phyloP scores from a whole-genome alignment of 1,140 invertebrate genomes.

The Orchesella cincta region DNA sequence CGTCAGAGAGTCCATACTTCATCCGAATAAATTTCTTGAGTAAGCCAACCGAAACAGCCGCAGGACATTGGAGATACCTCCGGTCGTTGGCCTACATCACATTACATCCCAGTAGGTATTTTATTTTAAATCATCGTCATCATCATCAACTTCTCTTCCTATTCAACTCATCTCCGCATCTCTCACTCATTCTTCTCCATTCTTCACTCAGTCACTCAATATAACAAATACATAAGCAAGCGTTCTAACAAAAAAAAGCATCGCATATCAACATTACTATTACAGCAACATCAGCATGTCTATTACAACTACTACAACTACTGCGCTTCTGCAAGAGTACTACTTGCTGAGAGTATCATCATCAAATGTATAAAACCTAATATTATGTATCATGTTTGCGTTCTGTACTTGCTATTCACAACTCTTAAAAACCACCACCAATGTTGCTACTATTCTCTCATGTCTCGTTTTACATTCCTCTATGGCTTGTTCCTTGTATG shows the following conservation, averaged over 20 bases:
- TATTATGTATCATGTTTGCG: conserved; percentile 17
- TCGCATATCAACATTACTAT: conserved; percentile 17
- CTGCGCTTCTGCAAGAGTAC: too few relatives aligned
- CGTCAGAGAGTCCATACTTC: conserved; percentile 57
- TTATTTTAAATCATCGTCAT: conserved; percentile 47
- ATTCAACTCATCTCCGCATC: neutral
- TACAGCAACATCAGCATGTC: conserved; percentile 2
- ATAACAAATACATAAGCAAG: conserved; percentile 24
- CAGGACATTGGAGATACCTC: conserved; percentile 60
- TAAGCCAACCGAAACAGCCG: conserved; percentile 58
- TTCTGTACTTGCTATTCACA: conserved; percentile 13
- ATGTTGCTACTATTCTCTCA: neutral
- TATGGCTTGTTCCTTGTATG: neutral
- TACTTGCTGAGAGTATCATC: neutral
- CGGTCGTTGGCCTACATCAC: conserved; percentile 52
- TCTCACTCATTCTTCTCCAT: neutral
- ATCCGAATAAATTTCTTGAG: conserved; percentile 61
- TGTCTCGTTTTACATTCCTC: neutral
- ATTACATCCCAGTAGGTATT: conserved; percentile 33
- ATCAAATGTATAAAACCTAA: conserved; percentile 11
- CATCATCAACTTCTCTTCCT: conserved; percentile 28
- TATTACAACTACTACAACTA: conserved; percentile 5
- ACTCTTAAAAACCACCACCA: conserved; percentile 18
- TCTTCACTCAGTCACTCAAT: conserved; percentile 25
- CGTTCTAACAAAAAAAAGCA: neutral